These are phyloP conservation scores for Epirrita christyi DNA, from an alignment of 2,888 invertebrate genomes.

Conservation along the genomic window DNA sequence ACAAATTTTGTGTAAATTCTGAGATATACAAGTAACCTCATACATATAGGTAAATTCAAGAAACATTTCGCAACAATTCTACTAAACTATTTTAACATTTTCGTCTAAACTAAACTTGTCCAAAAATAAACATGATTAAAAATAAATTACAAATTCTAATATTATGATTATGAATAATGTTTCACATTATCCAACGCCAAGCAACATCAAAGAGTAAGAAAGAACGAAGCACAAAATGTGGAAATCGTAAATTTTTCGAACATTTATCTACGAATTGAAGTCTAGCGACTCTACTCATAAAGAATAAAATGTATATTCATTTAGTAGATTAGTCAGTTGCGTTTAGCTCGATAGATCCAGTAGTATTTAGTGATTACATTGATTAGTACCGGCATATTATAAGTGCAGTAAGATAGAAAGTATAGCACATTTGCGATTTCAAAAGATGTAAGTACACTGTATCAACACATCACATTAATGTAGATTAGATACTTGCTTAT, in stretches of 20 bases:
- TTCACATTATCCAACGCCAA: constrained; percentile 78
- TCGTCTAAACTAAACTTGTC: constrained; percentile 75
- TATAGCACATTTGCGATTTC: constrained; percentile 2
- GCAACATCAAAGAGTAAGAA: constrained; percentile 78
- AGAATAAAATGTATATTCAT: constrained; percentile 49
- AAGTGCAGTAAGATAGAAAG: constrained; percentile 6
- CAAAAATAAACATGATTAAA: constrained; percentile 72
- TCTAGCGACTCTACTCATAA: constrained; percentile 80
- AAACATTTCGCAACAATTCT: constrained; percentile 63
- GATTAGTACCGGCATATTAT: not conserved
- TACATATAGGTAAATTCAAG: constrained; percentile 50
- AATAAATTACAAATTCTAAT: constrained; percentile 71
- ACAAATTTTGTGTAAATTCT: constrained; percentile 74
- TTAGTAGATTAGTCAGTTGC: constrained; percentile 37
- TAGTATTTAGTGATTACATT: constrained; percentile 1
- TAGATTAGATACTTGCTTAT: constrained; percentile 4
- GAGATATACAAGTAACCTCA: constrained; percentile 62
- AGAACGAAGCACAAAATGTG: constrained; percentile 73
- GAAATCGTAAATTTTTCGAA: constrained; percentile 65
- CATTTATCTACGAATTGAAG: constrained; percentile 76
- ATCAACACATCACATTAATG: constrained; percentile 10
- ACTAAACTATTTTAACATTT: constrained; percentile 80
- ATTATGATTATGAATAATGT: constrained; percentile 61
- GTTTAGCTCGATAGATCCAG: constrained; percentile 23
- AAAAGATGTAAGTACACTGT: constrained; percentile 1